phyloP scores from a whole-genome alignment of 2,888 invertebrate genomes.

The Carpatolechia fugitivella region DNA sequence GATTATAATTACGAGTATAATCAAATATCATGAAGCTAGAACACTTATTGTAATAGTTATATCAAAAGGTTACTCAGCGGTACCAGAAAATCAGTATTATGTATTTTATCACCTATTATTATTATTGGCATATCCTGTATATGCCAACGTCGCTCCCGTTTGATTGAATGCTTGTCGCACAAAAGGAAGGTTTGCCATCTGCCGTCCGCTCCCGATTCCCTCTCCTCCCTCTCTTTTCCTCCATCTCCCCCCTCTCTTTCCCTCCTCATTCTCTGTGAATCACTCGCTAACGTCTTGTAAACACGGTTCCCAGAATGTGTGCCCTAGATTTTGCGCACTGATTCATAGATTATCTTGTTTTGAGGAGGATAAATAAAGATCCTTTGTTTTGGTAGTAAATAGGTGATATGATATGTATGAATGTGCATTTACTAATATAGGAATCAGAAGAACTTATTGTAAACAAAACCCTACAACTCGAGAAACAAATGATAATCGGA shows the following conservation, averaged over 20 bases:
- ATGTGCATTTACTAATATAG: too few relatives aligned
- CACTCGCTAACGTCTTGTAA: slow-evolving; percentile 5
- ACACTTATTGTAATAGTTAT: too few relatives aligned
- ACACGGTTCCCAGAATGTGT: background rate
- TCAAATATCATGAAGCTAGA: too few relatives aligned
- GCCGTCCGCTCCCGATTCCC: slow-evolving; percentile 36
- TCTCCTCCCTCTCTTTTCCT: background rate
- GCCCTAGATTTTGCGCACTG: background rate
- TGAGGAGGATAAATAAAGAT: background rate
- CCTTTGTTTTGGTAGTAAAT: too few relatives aligned
- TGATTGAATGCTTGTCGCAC: slow-evolving; percentile 68
- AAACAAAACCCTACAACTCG: too few relatives aligned
- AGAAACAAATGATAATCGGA: too few relatives aligned
- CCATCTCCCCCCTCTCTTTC: background rate
- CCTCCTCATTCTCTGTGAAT: background rate
- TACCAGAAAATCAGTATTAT: too few relatives aligned
- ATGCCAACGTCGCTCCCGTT: slow-evolving; percentile 41
- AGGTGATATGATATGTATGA: too few relatives aligned
- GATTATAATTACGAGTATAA: too few relatives aligned
- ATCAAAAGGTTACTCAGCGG: too few relatives aligned
- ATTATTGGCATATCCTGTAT: slow-evolving; percentile 38
- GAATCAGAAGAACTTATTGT: too few relatives aligned
- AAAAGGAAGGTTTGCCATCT: slow-evolving; percentile 72
- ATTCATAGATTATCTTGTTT: background rate
- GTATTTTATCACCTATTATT: too few relatives aligned